A percentile compares a stretch with the other conserved stretches of the same genome.
Conservation (phyloP, 1,140 invertebrate species). For the Whitmania pigra region DNA sequence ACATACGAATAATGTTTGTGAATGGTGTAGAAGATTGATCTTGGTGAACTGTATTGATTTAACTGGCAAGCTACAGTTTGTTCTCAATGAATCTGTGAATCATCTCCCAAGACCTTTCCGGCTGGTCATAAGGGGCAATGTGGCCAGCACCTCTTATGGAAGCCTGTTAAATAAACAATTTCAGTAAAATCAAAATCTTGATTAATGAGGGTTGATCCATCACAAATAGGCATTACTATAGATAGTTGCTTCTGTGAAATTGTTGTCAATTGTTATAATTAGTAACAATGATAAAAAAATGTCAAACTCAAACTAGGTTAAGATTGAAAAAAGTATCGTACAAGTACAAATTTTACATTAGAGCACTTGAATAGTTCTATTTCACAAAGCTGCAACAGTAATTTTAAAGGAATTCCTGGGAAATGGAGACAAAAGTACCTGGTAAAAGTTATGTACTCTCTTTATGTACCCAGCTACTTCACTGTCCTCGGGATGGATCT, state of each 20-base stretch:
- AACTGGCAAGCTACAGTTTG: conserved; percentile 28
- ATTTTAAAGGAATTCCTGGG: not conserved
- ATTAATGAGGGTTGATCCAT: too few relatives aligned
- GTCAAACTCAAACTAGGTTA: not conserved
- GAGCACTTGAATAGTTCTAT: not conserved
- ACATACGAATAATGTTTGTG: too few relatives aligned
- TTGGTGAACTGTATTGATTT: not conserved
- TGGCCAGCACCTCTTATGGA: conserved; percentile 54
- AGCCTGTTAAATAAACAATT: conserved; percentile 27
- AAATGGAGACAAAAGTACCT: conserved; percentile 46
- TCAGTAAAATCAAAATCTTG: not conserved
- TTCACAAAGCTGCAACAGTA: not conserved
- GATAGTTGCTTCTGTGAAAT: not conserved
- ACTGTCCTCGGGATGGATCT: conserved; percentile 44
- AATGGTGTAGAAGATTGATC: not conserved
- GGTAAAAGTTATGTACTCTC: conserved; percentile 57
- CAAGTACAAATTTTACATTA: not conserved
- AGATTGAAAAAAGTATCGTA: not conserved
- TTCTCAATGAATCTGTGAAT: conserved; percentile 61
- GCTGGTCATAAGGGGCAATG: conserved; percentile 68
- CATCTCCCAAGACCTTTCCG: conserved; percentile 60
- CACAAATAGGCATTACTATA: too few relatives aligned
- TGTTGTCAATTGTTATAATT: not conserved
- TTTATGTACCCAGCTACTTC: conserved; percentile 66
- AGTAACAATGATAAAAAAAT: not conserved